Conservation (phyloP, 2,113 vertebrate species). For the Chaetorhynchus papuensis region DNA sequence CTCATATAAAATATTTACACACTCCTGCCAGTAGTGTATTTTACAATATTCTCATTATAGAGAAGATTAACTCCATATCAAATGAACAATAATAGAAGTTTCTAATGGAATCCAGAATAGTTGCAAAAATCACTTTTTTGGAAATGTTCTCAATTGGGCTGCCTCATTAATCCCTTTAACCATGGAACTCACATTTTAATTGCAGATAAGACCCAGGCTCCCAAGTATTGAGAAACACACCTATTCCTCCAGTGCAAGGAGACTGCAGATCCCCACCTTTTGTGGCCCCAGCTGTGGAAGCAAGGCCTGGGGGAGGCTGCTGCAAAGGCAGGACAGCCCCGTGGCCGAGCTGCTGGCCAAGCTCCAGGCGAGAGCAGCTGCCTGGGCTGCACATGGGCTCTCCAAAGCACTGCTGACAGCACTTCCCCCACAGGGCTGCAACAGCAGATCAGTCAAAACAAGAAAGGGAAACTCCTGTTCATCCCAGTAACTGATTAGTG, state of each 20-base stretch:
- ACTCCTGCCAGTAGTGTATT: neutral
- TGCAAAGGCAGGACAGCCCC: neutral
- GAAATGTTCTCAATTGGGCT: neutral
- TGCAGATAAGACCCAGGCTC: neutral
- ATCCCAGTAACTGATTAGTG: fast-evolving
- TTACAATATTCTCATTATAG: neutral
- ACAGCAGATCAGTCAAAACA: neutral
- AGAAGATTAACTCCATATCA: neutral
- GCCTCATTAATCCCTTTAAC: slow-evolving; percentile 16
- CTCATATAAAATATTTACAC: neutral
- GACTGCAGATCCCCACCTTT: neutral
- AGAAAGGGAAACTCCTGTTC: neutral
- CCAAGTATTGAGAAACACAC: neutral
- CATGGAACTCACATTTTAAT: neutral
- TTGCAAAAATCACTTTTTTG: neutral
- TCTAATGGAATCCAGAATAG: neutral
- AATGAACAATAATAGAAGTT: neutral
- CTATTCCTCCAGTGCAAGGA: neutral
- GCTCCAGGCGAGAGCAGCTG: neutral
- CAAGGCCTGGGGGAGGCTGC: neutral
- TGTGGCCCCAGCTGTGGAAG: neutral
- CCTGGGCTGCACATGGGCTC: fast-evolving
- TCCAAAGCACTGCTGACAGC: neutral
- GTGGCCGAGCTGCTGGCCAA: fast-evolving
- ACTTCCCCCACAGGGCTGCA: fast-evolving